Evolutionary conservation across 2,888 invertebrate species (phyloP), one percentile per base, ranked within the genome.

Genomic region (Trissonchulus sp.): DNA sequence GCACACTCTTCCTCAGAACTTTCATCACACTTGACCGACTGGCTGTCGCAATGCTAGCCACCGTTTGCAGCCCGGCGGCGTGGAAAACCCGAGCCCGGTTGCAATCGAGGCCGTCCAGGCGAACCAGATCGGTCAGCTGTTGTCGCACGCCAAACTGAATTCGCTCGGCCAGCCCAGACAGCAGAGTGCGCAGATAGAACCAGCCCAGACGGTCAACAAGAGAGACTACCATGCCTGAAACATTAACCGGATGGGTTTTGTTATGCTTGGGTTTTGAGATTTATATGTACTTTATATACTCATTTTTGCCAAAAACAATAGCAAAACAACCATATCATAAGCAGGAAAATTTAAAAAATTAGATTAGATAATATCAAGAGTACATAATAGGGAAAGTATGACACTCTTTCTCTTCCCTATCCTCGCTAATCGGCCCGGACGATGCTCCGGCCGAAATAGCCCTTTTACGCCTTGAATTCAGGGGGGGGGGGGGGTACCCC

Each of bases 181-280:
- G 89, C 63, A 99, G 88, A 78, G 94, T 87, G 84, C 95, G 92
- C 82, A 99, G 88, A 83, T 91, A 93, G 79, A 89, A 89, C 97
- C 98, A 99, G 34, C 95, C 93, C 18, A 99, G 87, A 74, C 94
- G 91, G 78, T 89, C 90, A 85, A 96, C 94, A 87, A 99, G 98
- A n/a, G 93, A 90, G 1, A 95, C 94, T 0, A 98, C 93, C 92
- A 97, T 97, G 75, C 95, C 96, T 92, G 79, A 79, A 81, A 73
- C 15, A 76, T 37, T n/a, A 78, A 30, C 15, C 30, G 30, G 2
- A 69, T 3, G 15, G 65, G 48, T n/a, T n/a, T n/a, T n/a, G n/a
- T n/a, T n/a, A n/a, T n/a, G n/a, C n/a, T n/a, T n/a, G n/a, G n/a
- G n/a, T n/a, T n/a, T n/a, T n/a, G n/a, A n/a, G n/a, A n/a, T n/a